Evolutionary conservation across 2,888 invertebrate species (phyloP).

Genomic region (Spodoptera littoralis): DNA sequence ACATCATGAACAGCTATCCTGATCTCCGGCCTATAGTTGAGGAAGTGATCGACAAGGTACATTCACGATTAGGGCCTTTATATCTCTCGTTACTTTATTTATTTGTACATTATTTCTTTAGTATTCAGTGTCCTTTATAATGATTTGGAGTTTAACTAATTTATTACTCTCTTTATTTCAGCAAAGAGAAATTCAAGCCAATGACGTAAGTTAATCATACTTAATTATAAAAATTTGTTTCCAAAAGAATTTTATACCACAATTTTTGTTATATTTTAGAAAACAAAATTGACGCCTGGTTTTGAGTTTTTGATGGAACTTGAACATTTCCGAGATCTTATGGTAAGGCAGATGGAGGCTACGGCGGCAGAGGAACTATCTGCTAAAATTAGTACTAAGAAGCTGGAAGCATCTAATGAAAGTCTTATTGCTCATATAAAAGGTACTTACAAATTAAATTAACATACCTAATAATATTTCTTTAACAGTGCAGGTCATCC

Average conservation of each 20-base stretch:
- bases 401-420: constrained; percentile 80
- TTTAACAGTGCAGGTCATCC: too few relatives aligned
- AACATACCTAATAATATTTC: too few relatives aligned
- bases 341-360: constrained; percentile 77
- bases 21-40: constrained; percentile 70
- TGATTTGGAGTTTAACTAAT: too few relatives aligned
- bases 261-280: constrained; percentile 7
- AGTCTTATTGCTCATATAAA: constrained; percentile 75
- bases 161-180: constrained; percentile 15
- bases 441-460: constrained; percentile 61
- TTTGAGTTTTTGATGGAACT: constrained; percentile 75
- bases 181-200: constrained; percentile 7
- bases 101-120: too few relatives aligned
- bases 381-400: constrained; percentile 77
- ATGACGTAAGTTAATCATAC: constrained; percentile 31
- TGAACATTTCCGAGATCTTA: constrained; percentile 77
- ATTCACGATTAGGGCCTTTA: not conserved
- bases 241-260: too few relatives aligned
- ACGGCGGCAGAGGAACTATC: constrained; percentile 84
- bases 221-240: too few relatives aligned
- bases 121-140: too few relatives aligned
- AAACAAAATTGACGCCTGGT: constrained; percentile 14
- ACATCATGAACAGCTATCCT: constrained; percentile 83
- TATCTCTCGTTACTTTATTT: too few relatives aligned
- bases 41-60: constrained; percentile 75